phyloP scores from a whole-genome alignment of 2,888 invertebrate genomes.

The Dynastes maya region DNA sequence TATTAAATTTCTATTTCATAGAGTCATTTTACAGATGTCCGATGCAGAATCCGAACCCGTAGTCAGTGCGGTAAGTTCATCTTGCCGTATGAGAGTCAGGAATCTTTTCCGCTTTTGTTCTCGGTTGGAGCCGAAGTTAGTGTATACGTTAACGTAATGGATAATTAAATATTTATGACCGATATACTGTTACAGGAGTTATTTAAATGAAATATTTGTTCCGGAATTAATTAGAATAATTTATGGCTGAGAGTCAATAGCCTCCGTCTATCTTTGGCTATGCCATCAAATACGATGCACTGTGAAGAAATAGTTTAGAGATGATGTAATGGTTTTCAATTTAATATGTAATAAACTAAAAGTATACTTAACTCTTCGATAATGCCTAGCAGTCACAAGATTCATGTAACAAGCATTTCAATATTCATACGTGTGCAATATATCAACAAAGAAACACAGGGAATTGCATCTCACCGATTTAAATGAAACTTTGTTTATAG shows the following conservation, averaged over 20 bases:
- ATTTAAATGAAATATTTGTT: slow-evolving; percentile 45
- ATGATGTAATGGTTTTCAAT: neutral
- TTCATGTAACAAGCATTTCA: neutral
- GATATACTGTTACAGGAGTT: slow-evolving; percentile 45
- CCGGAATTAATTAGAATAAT: slow-evolving; percentile 49
- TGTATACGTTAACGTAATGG: slow-evolving; percentile 35
- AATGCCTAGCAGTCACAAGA: neutral
- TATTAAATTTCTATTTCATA: slow-evolving; percentile 21
- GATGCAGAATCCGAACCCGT: neutral
- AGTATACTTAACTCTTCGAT: neutral
- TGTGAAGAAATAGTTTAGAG: neutral
- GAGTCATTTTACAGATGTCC: neutral
- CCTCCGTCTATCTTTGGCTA: slow-evolving; percentile 21
- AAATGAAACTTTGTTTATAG: no score
- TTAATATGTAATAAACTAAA: neutral
- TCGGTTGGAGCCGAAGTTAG: slow-evolving; percentile 12
- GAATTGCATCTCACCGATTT: no score
- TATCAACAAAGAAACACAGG: no score
- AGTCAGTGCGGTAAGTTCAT: neutral
- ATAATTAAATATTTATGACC: slow-evolving; percentile 50
- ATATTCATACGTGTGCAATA: neutral
- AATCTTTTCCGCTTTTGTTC: slow-evolving; percentile 27
- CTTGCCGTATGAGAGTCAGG: neutral
- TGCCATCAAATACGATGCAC: neutral
- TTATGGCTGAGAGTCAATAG: slow-evolving; percentile 46